These are phyloP conservation scores for Heteropelma amictum DNA, from an alignment of 2,888 invertebrate genomes.

Conservation along the genomic window DNA sequence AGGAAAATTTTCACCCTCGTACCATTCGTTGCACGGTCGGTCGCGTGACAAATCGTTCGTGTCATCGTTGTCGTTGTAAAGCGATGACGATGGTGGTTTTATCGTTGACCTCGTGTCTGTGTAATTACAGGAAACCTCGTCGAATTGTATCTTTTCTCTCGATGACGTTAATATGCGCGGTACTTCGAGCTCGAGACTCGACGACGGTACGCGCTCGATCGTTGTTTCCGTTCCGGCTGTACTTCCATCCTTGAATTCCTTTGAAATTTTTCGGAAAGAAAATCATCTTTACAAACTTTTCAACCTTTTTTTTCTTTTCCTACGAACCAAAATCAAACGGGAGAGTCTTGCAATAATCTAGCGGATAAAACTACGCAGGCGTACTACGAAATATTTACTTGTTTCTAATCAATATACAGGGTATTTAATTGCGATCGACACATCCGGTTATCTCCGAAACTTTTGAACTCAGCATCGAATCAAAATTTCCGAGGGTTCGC, in stretches of 20 bases:
- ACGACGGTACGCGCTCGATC: slow-evolving; percentile 66
- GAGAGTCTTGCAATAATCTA: not conserved
- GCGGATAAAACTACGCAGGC: slow-evolving; percentile 9
- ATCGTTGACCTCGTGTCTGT: slow-evolving; percentile 55
- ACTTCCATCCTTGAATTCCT: slow-evolving; percentile 75
- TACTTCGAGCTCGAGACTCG: slow-evolving; percentile 71
- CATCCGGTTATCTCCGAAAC: no score
- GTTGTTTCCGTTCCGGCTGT: slow-evolving; percentile 67
- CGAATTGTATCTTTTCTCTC: slow-evolving; percentile 71
- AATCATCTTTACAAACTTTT: not conserved
- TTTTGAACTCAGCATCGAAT: no score
- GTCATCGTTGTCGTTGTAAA: slow-evolving; percentile 50
- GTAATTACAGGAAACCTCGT: slow-evolving; percentile 71
- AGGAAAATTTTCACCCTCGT: slow-evolving; percentile 79
- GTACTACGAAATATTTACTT: slow-evolving; percentile 46
- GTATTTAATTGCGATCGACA: no score
- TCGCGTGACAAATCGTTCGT: slow-evolving; percentile 63
- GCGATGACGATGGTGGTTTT: slow-evolving; percentile 68
- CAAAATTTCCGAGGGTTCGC: no score
- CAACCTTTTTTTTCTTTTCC: not conserved
- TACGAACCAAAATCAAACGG: not conserved
- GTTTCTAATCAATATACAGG: no score
- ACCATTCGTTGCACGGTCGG: slow-evolving; percentile 71
- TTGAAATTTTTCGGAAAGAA: slow-evolving; percentile 55
- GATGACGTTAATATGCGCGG: slow-evolving; percentile 60